Evolutionary conservation across 2,797 vertebrate species (phyloP).

Genomic region (Intellagama lesueurii): DNA sequence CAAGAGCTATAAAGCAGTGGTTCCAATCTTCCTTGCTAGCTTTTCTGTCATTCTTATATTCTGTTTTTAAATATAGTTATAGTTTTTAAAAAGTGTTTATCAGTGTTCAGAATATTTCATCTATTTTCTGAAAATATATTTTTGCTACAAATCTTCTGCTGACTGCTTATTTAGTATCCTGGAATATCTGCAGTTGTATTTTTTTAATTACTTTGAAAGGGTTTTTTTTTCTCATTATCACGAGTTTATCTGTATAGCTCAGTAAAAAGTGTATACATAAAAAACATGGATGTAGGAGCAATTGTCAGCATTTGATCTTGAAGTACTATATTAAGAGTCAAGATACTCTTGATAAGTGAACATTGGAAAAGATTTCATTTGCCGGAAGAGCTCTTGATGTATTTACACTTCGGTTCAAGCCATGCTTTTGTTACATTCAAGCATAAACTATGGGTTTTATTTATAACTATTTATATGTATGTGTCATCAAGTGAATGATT

Average conservation of each 20-base stretch:
- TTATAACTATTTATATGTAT: conserved; percentile 76
- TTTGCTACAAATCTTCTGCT: conserved; percentile 78
- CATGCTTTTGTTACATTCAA: conserved; percentile 62
- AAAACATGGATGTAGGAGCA: conserved; percentile 70
- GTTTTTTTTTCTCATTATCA: conserved; percentile 47
- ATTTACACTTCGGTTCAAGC: conserved; percentile 62
- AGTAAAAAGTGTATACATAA: conserved; percentile 65
- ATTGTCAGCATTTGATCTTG: conserved; percentile 64
- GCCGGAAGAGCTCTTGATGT: conserved; percentile 28
- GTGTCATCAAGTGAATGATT: conserved; percentile 70
- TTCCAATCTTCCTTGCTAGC: conserved; percentile 56
- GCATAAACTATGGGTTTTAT: conserved; percentile 65
- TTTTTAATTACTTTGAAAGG: conserved; percentile 68
- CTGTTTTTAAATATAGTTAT: conserved; percentile 74
- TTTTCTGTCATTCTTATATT: conserved; percentile 61
- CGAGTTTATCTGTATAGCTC: conserved; percentile 54
- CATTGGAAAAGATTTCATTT: conserved; percentile 45
- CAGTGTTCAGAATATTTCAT: conserved; percentile 76
- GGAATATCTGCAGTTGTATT: conserved; percentile 68
- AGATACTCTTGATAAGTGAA: conserved; percentile 32
- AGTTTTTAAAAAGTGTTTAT: conserved; percentile 56
- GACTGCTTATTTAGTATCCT: conserved; percentile 78
- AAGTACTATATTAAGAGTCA: conserved; percentile 59
- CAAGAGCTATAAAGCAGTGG: conserved; percentile 69
- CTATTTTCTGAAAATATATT: conserved; percentile 82